Base-by-base conservation (phyloP, 2,797 vertebrate genomes). In the Tachyglossus aculeatus region DNA sequence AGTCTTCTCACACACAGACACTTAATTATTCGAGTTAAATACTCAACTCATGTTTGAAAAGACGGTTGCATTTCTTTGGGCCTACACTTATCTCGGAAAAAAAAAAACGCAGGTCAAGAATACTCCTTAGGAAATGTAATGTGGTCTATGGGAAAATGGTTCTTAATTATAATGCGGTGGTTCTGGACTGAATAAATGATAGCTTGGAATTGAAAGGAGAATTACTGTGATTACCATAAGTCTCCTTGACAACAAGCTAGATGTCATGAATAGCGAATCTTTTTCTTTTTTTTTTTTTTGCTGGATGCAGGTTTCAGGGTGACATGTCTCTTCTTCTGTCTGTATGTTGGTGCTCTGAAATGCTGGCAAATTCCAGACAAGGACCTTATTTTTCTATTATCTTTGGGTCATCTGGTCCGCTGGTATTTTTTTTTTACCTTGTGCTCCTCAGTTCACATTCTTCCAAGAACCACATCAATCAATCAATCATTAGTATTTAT, bases 121-220 rank as follows among this genome's bases (percentile, higher is more conserved):
- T 71, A 5, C 71, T 81, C 7, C 11, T 85, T 71, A 73, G 45
- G 47, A 77, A 80, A 70, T 76, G 32, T 43, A 61, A 29, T 43
- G 18, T 71, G 12, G 76, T 79, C 71, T 50, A 1, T 70, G 75
- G 70, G 62, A 67, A 88, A 84, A 76, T 33, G 39, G 32, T 19
- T 84, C 74, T 86, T 79, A 78, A 86, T 84, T 82, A 68, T n/a
- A 40, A 57, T 69, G 47, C 56, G 50, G 29, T 64, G 21, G 37
- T 88, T 78, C 79, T 86, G 82, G 81, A 74, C 53, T 27, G 56
- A 29, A 47, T 36, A 77, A 76, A 47, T 71, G 77, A 56, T 70
- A 78, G 71, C 41, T 82, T 78, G n/a, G 69, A 65, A 82, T 64
- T 72, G 71, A 76, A 80, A 80, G 70, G 47, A 67, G 58, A 76